phyloP scores from a whole-genome alignment of 2,888 invertebrate species.

The Ophion ellenae region DNA sequence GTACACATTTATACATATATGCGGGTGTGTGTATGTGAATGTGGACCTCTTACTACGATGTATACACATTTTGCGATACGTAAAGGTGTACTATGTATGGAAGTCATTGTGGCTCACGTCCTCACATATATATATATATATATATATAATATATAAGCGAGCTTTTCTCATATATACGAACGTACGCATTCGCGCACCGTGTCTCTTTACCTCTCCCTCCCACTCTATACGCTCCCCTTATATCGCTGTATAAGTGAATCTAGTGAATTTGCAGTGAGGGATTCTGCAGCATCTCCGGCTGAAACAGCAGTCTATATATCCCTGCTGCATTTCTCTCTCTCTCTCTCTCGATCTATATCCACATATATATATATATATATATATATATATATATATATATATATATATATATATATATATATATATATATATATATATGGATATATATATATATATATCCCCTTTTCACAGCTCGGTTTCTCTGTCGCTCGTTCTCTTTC shows the following conservation, averaged over 20 bases:
- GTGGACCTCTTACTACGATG: too few relatives aligned
- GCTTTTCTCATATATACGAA: constrained; percentile 19
- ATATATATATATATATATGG: not conserved
- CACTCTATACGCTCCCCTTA: not conserved
- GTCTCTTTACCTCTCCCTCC: not conserved
- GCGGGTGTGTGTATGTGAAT: constrained; percentile 11
- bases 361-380: not conserved
- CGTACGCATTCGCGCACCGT: constrained; percentile 13
- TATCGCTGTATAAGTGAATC: constrained; percentile 28
- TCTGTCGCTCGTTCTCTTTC: constrained; percentile 1
- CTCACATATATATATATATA: constrained; percentile 12
- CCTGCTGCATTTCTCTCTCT: constrained; percentile 7
- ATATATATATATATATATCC: not conserved
- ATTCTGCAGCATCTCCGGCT: constrained; percentile 23
- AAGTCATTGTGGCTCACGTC: constrained; percentile 53
- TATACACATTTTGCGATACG: too few relatives aligned
- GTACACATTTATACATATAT: not conserved
- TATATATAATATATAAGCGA: not conserved
- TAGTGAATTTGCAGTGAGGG: constrained; percentile 12
- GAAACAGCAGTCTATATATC: constrained; percentile 6
- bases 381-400: not conserved
- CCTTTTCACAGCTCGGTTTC: not conserved
- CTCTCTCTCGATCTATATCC: not conserved
- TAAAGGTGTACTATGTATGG: too few relatives aligned
- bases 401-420: not conserved